phyloP scores from a whole-genome alignment of 1,140 invertebrate genomes.

The Apis dorsata region DNA sequence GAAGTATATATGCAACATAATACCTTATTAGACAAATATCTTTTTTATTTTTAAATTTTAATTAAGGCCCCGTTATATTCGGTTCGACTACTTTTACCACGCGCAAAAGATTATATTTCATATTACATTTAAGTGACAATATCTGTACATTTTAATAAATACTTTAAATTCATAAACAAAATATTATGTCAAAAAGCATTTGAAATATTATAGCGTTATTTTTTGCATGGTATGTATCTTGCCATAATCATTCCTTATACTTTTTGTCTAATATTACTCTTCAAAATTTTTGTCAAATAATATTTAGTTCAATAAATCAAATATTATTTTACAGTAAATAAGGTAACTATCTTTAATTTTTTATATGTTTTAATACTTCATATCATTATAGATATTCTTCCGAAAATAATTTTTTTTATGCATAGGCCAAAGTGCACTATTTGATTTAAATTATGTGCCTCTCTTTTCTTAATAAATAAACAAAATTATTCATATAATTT shows the following conservation, averaged over 20 bases:
- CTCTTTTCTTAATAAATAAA: slow-evolving; percentile 16
- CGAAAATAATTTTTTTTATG: slow-evolving; percentile 34
- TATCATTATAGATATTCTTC: slow-evolving; percentile 32
- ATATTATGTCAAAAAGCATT: slow-evolving; percentile 32
- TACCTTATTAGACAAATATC: slow-evolving; percentile 49
- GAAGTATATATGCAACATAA: slow-evolving; percentile 52
- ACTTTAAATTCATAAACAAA: slow-evolving; percentile 38
- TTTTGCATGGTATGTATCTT: background rate
- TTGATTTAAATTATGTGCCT: slow-evolving; percentile 14
- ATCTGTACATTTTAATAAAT: slow-evolving; percentile 45
- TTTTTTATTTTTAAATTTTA: slow-evolving; percentile 48
- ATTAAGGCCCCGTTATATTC: slow-evolving; percentile 58
- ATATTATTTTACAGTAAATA: slow-evolving; percentile 3
- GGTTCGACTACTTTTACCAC: slow-evolving; percentile 51
- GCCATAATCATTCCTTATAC: slow-evolving; percentile 10
- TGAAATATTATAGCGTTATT: slow-evolving; percentile 24
- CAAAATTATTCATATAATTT: slow-evolving; percentile 13
- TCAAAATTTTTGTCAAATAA: slow-evolving; percentile 14
- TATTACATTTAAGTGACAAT: slow-evolving; percentile 24
- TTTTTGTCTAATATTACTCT: background rate
- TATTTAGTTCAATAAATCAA: background rate
- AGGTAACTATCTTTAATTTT: slow-evolving; percentile 14
- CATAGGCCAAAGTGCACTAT: slow-evolving; percentile 34
- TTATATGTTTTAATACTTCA: background rate
- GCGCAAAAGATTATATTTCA: slow-evolving; percentile 48